Percentiles rank a stretch among this genome's conserved stretches.
phyloP scores from a whole-genome alignment of 2,113 vertebrate genomes.

The Eclectus roratus region DNA sequence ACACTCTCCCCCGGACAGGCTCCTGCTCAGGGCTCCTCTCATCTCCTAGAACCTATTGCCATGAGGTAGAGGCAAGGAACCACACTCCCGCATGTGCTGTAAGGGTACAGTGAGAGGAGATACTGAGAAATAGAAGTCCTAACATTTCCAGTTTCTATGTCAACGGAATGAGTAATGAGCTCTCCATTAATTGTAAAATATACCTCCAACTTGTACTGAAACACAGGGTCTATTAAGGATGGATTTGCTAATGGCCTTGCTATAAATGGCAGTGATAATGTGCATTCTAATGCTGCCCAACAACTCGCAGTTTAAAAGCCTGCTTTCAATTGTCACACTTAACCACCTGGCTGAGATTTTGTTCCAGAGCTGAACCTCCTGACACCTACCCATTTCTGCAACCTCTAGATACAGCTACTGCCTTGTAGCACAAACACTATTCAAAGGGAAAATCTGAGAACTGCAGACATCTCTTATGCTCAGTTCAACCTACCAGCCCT shows the following conservation, averaged over 20 bases:
- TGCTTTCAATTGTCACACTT: background rate
- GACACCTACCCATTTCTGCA: background rate
- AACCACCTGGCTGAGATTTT: background rate
- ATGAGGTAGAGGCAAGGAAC: background rate
- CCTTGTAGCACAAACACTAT: background rate
- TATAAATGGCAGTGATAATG: background rate
- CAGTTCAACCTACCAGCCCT: background rate
- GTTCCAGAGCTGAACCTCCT: background rate
- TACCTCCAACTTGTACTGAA: background rate
- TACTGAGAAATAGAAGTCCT: background rate
- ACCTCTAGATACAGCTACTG: background rate
- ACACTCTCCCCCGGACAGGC: background rate
- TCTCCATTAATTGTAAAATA: background rate
- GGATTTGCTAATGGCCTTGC: background rate
- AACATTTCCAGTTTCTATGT: background rate
- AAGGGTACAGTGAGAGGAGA: background rate
- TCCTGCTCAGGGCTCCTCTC: background rate
- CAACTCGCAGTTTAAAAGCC: background rate
- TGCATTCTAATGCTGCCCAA: background rate
- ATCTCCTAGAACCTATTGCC: background rate
- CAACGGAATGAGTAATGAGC: background rate
- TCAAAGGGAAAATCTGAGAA: background rate
- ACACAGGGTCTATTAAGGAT: background rate
- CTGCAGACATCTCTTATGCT: background rate
- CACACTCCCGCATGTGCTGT: background rate